Evolutionary conservation across 92 coral and sea anemone genomes (phyloP).

Genomic region (Nematostella vectensis): DNA sequence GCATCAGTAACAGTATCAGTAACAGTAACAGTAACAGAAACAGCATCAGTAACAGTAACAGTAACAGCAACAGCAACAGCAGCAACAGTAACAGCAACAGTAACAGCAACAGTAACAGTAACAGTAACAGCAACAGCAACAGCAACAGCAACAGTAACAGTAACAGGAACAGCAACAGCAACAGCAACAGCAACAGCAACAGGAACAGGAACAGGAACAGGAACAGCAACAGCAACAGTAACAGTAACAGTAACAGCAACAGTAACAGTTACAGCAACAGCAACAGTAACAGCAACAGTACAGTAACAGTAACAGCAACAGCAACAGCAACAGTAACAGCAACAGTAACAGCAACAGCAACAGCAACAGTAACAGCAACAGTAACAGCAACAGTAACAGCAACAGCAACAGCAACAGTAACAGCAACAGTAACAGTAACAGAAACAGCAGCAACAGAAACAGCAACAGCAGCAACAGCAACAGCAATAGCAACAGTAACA

Average conservation of each 20-base stretch:
- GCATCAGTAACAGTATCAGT: slow-evolving; percentile 4
- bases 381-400: slow-evolving; percentile 8
- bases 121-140: background rate
- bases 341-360: slow-evolving; percentile 13
- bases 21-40: slow-evolving; percentile 7
- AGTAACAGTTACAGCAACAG: slow-evolving; percentile 10
- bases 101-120: background rate
- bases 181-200: slow-evolving; percentile 4
- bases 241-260: slow-evolving; percentile 3
- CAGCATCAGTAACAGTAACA: slow-evolving; percentile 4
- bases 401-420: slow-evolving; percentile 5
- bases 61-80: slow-evolving; percentile 11
- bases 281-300: too few relatives aligned
- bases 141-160: slow-evolving; percentile 3
- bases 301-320: slow-evolving; percentile 3
- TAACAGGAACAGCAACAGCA: slow-evolving; percentile 1
- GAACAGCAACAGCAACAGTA: background rate
- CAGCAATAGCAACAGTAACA: background rate
- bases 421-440: slow-evolving; percentile 5
- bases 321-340: slow-evolving; percentile 3
- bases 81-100: slow-evolving; percentile 8
- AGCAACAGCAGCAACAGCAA: slow-evolving; percentile 5
- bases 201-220: slow-evolving; percentile 1
- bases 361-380: slow-evolving; percentile 5
- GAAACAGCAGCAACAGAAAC: slow-evolving; percentile 6